A percentile compares a stretch with the other conserved stretches of the same genome.
phyloP scores from a whole-genome alignment of 2,113 vertebrate genomes.

The Tichodroma muraria region DNA sequence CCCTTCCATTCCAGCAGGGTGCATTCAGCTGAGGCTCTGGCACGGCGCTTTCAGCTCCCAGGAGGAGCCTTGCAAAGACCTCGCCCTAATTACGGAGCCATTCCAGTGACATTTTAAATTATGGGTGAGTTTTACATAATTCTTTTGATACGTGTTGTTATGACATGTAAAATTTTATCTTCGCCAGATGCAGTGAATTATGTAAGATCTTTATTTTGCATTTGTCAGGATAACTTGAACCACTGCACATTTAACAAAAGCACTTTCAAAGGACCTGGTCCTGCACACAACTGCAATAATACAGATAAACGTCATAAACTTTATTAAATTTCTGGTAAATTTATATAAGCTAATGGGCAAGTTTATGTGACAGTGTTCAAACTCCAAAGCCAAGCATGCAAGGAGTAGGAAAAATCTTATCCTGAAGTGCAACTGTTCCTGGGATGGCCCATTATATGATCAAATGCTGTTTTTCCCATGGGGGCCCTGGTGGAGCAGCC shows the following conservation, averaged over 20 bases:
- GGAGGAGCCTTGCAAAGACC: slow-evolving; percentile 4
- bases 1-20: neutral
- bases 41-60: neutral
- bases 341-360: neutral
- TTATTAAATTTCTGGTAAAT: neutral
- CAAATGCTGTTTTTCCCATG: neutral
- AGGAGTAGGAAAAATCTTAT: neutral
- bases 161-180: slow-evolving; percentile 27
- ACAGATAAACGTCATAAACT: neutral
- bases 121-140: slow-evolving; percentile 44
- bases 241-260: neutral
- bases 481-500: neutral
- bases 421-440: neutral
- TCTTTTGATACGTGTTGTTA: slow-evolving; percentile 23
- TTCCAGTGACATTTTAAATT: slow-evolving; percentile 50
- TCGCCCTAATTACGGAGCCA: slow-evolving; percentile 39
- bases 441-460: neutral
- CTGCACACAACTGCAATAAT: neutral
- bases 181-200: slow-evolving; percentile 17
- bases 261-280: neutral
- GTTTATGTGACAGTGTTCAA: neutral
- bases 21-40: neutral
- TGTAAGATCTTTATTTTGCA: slow-evolving; percentile 7
- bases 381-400: neutral
- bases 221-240: slow-evolving; percentile 6